Conservation (phyloP, 2,113 vertebrate genomes). For the Plecturocebus donacophilus region DNA sequence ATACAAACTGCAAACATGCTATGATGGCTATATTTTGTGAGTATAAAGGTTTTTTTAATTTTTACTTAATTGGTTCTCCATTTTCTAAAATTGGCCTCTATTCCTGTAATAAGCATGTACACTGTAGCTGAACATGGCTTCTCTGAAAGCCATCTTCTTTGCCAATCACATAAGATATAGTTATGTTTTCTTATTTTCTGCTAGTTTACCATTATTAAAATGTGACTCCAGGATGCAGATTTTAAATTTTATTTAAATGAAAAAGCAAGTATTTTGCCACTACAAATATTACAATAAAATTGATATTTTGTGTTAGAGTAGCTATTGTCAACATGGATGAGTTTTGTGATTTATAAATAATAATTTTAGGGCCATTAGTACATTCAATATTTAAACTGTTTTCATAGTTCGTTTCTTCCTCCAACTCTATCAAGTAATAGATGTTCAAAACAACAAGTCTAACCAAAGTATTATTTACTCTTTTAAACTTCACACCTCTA, state of each 20-base stretch:
- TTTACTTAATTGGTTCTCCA: background rate
- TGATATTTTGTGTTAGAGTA: background rate
- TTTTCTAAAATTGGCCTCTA: background rate
- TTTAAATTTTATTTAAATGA: slow-evolving; percentile 35
- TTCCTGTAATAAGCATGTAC: background rate
- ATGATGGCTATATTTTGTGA: background rate
- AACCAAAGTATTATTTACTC: slow-evolving; percentile 15
- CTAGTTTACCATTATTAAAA: slow-evolving; percentile 35
- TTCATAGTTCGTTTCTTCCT: background rate
- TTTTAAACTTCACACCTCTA: background rate
- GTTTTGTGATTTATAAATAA: background rate
- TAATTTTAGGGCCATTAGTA: background rate
- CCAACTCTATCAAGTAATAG: background rate
- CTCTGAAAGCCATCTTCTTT: background rate
- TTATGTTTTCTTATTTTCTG: background rate
- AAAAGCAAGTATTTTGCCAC: slow-evolving; percentile 27
- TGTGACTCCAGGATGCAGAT: background rate
- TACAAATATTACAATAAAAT: background rate
- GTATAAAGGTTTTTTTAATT: background rate
- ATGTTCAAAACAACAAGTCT: background rate
- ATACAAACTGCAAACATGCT: background rate
- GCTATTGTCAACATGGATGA: background rate
- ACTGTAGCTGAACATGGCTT: background rate
- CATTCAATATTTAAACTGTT: background rate
- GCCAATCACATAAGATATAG: too few species aligned